Percentiles rank a stretch among this genome's conserved stretches.
These are phyloP conservation scores for Branchipolynoe longqiensis DNA, from an alignment of 2,888 invertebrate species.

Conservation along the genomic window DNA sequence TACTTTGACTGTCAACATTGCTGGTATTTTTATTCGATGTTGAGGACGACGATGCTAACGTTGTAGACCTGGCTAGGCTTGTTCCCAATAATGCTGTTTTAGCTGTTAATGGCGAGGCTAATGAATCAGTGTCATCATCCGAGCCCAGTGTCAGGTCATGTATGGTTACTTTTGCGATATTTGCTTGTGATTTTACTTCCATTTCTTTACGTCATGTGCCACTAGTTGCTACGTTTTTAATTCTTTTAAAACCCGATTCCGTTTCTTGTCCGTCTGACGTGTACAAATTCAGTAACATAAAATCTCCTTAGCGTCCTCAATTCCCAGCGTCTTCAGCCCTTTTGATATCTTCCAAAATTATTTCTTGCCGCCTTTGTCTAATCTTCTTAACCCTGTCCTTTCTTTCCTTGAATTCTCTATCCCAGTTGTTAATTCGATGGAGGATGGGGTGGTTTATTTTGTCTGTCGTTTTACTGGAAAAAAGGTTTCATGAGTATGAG, in stretches of 20 bases:
- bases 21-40: not conserved
- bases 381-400: not conserved
- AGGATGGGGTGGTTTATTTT: not conserved
- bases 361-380: not conserved
- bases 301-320: not conserved
- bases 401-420: not conserved
- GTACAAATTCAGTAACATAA: not conserved
- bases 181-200: not conserved
- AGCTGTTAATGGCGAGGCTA: not conserved
- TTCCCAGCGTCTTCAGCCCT: not conserved
- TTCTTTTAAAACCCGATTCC: not conserved
- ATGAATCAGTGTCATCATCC: not conserved
- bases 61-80: not conserved
- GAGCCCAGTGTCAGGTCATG: conserved; percentile 23
- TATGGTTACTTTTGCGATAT: not conserved
- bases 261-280: not conserved
- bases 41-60: not conserved
- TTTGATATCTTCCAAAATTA: not conserved
- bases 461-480: not conserved
- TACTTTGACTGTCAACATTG: not conserved
- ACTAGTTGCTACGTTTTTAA: not conserved
- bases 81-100: not conserved
- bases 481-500: not conserved
- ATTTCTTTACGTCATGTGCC: not conserved
- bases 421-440: not conserved